Percentiles rank a stretch among this genome's conserved stretches.
Evolutionary conservation across 2,888 invertebrate species (phyloP).

Genomic region (Euphydryas editha): DNA sequence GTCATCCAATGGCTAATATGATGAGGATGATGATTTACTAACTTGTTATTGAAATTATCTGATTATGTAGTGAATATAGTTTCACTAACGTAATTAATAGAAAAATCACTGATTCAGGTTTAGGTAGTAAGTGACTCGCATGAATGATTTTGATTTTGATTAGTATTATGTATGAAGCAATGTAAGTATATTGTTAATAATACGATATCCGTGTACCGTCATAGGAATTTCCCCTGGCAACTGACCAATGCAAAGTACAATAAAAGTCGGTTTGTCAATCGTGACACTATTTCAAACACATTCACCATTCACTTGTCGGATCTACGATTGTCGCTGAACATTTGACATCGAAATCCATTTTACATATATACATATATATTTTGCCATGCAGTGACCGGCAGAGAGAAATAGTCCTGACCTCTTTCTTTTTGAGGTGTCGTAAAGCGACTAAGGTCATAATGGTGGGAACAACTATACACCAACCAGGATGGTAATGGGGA

Average conservation of each 20-base stretch:
- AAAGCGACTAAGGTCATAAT: too few relatives aligned
- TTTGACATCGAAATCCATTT: not conserved
- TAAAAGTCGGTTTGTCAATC: conserved; percentile 35
- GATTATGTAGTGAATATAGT: too few relatives aligned
- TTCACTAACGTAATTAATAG: too few relatives aligned
- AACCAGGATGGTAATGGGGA: too few relatives aligned
- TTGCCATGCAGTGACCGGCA: too few relatives aligned
- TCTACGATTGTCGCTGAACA: not conserved
- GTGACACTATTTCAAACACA: conserved; percentile 43
- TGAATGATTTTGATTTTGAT: not conserved
- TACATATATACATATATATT: not conserved
- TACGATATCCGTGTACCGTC: conserved; percentile 41
- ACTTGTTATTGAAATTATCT: too few relatives aligned
- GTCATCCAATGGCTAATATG: too few relatives aligned
- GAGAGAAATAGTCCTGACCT: too few relatives aligned
- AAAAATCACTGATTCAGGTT: too few relatives aligned
- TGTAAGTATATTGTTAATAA: conserved; percentile 24
- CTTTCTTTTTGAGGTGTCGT: too few relatives aligned
- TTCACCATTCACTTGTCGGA: conserved; percentile 27
- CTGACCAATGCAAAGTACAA: conserved; percentile 40
- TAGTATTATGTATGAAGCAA: not conserved
- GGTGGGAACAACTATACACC: too few relatives aligned
- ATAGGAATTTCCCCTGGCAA: conserved; percentile 48
- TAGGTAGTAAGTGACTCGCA: not conserved
- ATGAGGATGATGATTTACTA: too few relatives aligned